Base-by-base conservation (phyloP, 2,113 vertebrate species). In the Willisornis vidua region DNA sequence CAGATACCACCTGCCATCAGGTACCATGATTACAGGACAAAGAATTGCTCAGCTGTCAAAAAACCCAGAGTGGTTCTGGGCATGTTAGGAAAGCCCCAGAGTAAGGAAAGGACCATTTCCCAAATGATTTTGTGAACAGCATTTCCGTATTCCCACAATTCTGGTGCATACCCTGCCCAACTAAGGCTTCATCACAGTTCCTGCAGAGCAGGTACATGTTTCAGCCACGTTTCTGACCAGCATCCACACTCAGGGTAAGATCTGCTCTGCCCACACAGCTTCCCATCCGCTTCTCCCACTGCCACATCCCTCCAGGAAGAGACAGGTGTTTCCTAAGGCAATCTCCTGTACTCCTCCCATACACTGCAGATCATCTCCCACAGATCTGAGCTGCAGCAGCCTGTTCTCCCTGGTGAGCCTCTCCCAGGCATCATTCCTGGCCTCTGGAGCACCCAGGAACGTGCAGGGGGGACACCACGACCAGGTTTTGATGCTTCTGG, bases 81-180 rank as follows among this genome's bases (percentile, higher is more conserved):
- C 55, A 49, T 2, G 1, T 5, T 11, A 65, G 74, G 46, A 89
- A 78, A 93, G 57, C 33, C 51, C 41, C 9, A 39, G 67, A 70
- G 31, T 19, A 62, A 78, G 23, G 61, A 28, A 81, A 39, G 0
- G 0, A 54, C 11, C 1, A 0, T 26, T 61, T 48, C 43, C 28
- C 19, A 43, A 48, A 19, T 45, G 68, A 63, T 48, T 80, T 41
- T 77, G 66, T 67, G n/a, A 70, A 31, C 18, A 58, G 51, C 20
- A 39, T 35, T 45, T 25, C 37, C 37, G 7, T 18, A 25, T 33
- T 61, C 33, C 33, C 29, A 49, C 46, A 23, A n/a, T 70, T 57
- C 45, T 57, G 16, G 20, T 26, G 12, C 28, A 63, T 78, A 35
- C 17, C 18, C 26, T 67, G 48, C n/a, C 14, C 37, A 78, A 9